Evolutionary conservation across 1,140 invertebrate genomes (phyloP), one percentile per base, ranked within the genome.

Genomic region (Tetraneura akinire): DNA sequence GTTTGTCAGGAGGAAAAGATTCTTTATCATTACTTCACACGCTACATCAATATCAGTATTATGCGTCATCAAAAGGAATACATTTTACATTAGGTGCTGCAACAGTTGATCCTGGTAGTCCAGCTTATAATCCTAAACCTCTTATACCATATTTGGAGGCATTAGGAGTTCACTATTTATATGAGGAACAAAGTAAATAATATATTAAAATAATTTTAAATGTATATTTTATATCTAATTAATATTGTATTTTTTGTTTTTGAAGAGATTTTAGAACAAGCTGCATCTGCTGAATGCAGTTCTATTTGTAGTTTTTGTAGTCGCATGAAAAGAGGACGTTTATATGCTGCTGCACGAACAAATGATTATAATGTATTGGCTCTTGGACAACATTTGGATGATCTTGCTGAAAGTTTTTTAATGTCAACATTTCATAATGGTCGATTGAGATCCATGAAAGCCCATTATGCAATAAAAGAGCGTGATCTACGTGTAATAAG

Each of bases 291-390:
- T 11, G 85, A 87, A 45, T 87, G 87, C 82, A 86, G 85, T 16
- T 90, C 89, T 6, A 89, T 90, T 66, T 92, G 92, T 83, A 92
- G 90, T 82, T 91, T 91, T 82, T 92, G 91, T 85, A 90, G 89
- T 81, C 78, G 82, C 14, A 88, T 91, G 85, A 91, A 92, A 80
- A 87, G 93, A 29, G 90, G 92, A 1, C 88, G 91, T 80, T 88
- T 95, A 62, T 96, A 95, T 85, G 87, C 89, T 1, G 88, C 91
- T 47, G 94, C 94, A 0, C 88, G 92, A 80, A 87, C 89, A 80
- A 90, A 94, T 83, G 89, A 90, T 4, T 97, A 94, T 86, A 94
- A 95, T 84, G 94, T 96, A 1, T 86, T 96, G 1, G 94, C 93
- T 0, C 85, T 96, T 8, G 94, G 94, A 8, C 94, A 96, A 85